These are phyloP conservation scores for Hypanus sabinus DNA, from an alignment of 2,113 vertebrate genomes.

Conservation along the genomic window DNA sequence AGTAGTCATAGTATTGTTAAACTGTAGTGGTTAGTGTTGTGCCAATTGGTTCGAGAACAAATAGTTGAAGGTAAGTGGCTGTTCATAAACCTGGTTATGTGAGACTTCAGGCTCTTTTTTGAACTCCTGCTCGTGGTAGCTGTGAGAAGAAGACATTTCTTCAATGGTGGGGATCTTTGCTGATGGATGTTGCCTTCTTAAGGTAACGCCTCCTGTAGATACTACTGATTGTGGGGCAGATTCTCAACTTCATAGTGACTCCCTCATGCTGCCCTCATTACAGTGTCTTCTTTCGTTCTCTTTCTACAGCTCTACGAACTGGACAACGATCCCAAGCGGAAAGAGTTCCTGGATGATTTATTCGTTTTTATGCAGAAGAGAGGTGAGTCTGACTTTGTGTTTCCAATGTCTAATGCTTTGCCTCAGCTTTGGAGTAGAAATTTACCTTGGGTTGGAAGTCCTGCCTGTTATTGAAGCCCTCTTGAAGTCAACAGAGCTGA, in stretches of 20 bases:
- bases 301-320: constrained; percentile 82
- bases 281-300: constrained; percentile 28
- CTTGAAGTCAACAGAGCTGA: not conserved
- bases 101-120: too few relatives aligned
- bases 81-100: too few relatives aligned
- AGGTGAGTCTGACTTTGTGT: constrained; percentile 54
- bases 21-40: too few relatives aligned
- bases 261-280: not conserved
- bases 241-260: not conserved
- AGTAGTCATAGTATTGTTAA: too few relatives aligned
- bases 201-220: too few relatives aligned
- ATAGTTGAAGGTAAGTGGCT: too few relatives aligned
- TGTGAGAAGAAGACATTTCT: too few relatives aligned
- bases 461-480: not conserved
- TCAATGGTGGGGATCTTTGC: too few relatives aligned
- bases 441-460: not conserved
- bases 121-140: too few relatives aligned
- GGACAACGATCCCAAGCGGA: constrained; percentile 81
- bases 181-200: too few relatives aligned
- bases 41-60: too few relatives aligned
- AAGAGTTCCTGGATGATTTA: constrained; percentile 89
- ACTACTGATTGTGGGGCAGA: too few relatives aligned
- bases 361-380: constrained; percentile 97
- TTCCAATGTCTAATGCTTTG: not conserved
- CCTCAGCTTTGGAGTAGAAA: not conserved